Evolutionary conservation across 2,113 vertebrate species (phyloP), one percentile per base, ranked within the genome.

Genomic region (Aspidoscelis tigris): DNA sequence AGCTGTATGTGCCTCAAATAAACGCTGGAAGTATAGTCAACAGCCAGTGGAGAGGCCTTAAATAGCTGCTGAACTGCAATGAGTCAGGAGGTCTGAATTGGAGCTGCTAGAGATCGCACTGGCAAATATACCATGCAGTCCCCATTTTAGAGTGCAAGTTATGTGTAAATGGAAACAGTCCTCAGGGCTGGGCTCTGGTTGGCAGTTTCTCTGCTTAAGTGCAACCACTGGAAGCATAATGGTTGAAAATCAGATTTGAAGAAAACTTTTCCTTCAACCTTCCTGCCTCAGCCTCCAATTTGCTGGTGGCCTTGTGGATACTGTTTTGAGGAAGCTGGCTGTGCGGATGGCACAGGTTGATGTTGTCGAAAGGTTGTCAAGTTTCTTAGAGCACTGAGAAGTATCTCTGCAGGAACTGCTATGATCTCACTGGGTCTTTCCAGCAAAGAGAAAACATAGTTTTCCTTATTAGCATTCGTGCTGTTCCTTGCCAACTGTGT

Each of bases 1-100:
- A 73, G 22, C 18, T 64, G 7, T 58, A 24, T 65, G n/a, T n/a
- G 69, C 77, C 76, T 85, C 83, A 85, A 85, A 85, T 80, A 85
- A 70, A 85, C 77, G 70, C 18, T 16, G 18, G n/a, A 43, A 74
- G 70, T 14, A 3, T 39, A 8, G 26, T 85, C 83, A 80, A 65
- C 70, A 74, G 33, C 58, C 18, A 65, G 77, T 21, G 41, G 4
- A 79, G 70, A 39, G 77, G 83, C 77, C 70, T 79, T 74, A 85
- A 85, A 85, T 85, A 85, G 77, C 83, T 74, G 70, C 43, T 74
- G 21, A 53, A 74, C 20, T 55, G 77, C 71, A 66, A 4, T 85
- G 83, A 80, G 83, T 74, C 33, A 83, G 64, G 70, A 79, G 58
- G 43, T 69, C 69, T 26, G 81, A 72, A 78, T 69, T 78, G 14